Evolutionary conservation across 1,140 invertebrate genomes (phyloP).

Genomic region (Drosophila ironensis): DNA sequence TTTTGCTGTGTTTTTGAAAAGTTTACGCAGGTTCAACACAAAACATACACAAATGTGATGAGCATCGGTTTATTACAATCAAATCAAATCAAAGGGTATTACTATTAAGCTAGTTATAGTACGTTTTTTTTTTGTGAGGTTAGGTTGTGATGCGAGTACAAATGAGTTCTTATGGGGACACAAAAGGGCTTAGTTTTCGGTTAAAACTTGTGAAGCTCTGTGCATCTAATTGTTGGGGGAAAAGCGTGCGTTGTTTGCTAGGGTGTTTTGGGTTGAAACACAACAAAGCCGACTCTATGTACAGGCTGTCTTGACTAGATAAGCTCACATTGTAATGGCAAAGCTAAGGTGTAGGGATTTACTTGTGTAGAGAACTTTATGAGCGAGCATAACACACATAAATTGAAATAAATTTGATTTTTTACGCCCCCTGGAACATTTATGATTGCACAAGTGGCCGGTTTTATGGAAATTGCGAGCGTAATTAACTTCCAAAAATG

Average conservation of each 20-base stretch:
- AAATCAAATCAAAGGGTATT: constrained; percentile 4
- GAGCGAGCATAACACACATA: too few species aligned
- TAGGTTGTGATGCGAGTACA: neutral
- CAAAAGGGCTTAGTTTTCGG: constrained; percentile 5
- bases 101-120: neutral
- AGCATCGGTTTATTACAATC: constrained; percentile 11
- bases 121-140: neutral
- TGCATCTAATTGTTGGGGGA: constrained; percentile 26
- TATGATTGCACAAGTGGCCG: too few species aligned
- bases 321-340: constrained; percentile 14
- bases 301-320: constrained; percentile 13
- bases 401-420: neutral
- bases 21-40: neutral
- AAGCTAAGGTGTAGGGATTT: neutral
- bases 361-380: constrained; percentile 16
- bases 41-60: constrained; percentile 25
- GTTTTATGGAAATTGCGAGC: constrained; percentile 11
- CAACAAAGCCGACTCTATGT: constrained; percentile 26
- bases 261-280: constrained; percentile 22
- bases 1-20: constrained; percentile 55
- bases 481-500: constrained; percentile 51
- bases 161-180: constrained; percentile 31
- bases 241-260: constrained; percentile 24
- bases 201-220: neutral
- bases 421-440: neutral